phyloP scores from a whole-genome alignment of 2,113 vertebrate species.

The Ophthalmotilapia sp. region DNA sequence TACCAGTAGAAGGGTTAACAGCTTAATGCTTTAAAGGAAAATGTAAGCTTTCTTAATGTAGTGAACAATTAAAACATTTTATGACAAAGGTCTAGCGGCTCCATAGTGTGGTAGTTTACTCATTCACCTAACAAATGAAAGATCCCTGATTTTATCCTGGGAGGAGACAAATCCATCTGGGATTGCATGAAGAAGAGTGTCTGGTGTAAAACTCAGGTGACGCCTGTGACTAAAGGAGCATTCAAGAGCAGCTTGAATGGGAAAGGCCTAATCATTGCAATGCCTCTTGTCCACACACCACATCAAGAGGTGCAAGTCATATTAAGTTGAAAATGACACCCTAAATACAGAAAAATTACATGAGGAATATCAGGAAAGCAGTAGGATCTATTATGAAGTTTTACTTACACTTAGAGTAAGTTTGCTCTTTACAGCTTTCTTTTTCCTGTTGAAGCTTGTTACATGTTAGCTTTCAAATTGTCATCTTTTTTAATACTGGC shows the following conservation, averaged over 20 bases:
- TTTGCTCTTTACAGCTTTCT: not conserved
- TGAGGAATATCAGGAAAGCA: fast-evolving
- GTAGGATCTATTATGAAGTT: not conserved
- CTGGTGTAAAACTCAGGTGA: not conserved
- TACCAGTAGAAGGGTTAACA: not conserved
- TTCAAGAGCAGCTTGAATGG: not conserved
- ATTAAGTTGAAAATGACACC: not conserved
- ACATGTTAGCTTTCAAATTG: not conserved
- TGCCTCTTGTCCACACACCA: fast-evolving
- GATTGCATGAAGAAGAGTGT: fast-evolving
- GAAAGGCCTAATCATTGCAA: not conserved
- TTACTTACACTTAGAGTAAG: not conserved
- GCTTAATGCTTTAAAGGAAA: not conserved
- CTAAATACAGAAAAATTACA: not conserved
- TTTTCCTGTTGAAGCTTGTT: not conserved
- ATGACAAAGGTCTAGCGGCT: fast-evolving
- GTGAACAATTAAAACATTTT: not conserved
- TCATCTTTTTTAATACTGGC: not conserved
- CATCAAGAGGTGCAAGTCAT: not conserved
- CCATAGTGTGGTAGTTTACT: not conserved
- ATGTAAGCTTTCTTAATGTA: not conserved
- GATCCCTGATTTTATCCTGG: not conserved
- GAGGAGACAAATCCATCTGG: not conserved
- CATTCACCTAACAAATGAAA: not conserved
- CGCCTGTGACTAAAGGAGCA: fast-evolving